Percentiles rank a stretch among this genome's conserved stretches.
Evolutionary conservation across 1,140 invertebrate genomes (phyloP).

Genomic region (Carposina sasakii): DNA sequence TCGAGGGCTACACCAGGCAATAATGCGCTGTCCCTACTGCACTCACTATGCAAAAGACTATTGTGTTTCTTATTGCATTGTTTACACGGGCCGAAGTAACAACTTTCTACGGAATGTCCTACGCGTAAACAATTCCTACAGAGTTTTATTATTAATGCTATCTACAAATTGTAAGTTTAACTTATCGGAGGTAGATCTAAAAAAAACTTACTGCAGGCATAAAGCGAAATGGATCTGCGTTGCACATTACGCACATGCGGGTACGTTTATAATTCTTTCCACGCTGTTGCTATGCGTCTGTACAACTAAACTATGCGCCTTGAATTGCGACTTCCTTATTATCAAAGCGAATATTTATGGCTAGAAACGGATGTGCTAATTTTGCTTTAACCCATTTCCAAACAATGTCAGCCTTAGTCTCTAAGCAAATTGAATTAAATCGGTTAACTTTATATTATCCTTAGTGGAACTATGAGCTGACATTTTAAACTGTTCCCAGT

Average conservation of each 20-base stretch:
- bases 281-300: not conserved
- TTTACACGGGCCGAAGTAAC: not conserved
- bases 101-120: not conserved
- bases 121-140: not conserved
- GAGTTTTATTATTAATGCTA: not conserved
- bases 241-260: not conserved
- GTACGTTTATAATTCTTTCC: not conserved
- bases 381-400: not conserved
- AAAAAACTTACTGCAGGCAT: not conserved
- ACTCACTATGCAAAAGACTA: not conserved
- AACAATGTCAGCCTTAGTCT: not conserved
- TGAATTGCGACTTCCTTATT: not conserved
- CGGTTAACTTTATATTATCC: not conserved
- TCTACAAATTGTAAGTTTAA: too few relatives aligned
- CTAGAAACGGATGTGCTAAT: not conserved
- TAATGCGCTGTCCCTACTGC: not conserved
- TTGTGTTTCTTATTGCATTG: not conserved
- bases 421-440: not conserved
- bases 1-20: not conserved
- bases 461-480: not conserved
- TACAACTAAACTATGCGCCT: not conserved
- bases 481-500: not conserved
- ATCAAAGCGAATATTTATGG: not conserved
- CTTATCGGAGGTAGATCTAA: not conserved
- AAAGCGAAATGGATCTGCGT: too few relatives aligned